Conservation (phyloP, 2,888 invertebrate genomes). For the Andrena praecox region DNA sequence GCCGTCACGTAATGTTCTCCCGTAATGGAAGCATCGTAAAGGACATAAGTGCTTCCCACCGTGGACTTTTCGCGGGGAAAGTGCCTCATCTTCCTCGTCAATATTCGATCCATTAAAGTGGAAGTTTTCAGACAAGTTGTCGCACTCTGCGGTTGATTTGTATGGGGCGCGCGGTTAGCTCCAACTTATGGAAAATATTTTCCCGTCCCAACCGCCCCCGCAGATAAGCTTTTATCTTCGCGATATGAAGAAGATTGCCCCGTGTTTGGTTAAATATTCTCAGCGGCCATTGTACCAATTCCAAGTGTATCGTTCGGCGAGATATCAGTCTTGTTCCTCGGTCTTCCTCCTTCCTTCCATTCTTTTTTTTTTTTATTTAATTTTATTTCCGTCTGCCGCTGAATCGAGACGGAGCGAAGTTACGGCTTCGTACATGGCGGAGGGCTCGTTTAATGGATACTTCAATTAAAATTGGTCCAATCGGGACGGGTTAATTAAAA, state of each 20-base stretch:
- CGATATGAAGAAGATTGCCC: too few species aligned
- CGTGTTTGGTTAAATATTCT: too few species aligned
- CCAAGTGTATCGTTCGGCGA: constrained; percentile 9
- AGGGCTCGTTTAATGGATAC: constrained; percentile 55
- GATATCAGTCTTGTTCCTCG: constrained; percentile 7
- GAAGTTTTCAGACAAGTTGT: constrained; percentile 56
- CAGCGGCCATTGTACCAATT: constrained; percentile 3
- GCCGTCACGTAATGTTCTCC: constrained; percentile 65
- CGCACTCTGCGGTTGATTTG: constrained; percentile 36
- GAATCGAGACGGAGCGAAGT: constrained; percentile 49
- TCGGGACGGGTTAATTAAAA: constrained; percentile 59
- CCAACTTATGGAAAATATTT: constrained; percentile 41
- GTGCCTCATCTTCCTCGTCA: constrained; percentile 49
- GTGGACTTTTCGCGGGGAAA: constrained; percentile 56
- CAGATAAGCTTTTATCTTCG: neutral
- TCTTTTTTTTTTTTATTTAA: constrained; percentile 21
- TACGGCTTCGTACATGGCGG: constrained; percentile 40
- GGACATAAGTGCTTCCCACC: constrained; percentile 62
- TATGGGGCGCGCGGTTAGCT: constrained; percentile 2
- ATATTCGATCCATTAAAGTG: constrained; percentile 65
- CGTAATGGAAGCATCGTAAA: constrained; percentile 70
- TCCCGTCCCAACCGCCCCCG: constrained; percentile 1
- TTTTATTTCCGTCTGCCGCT: constrained; percentile 52
- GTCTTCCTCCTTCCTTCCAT: neutral
- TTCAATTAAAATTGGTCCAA: constrained; percentile 62